A percentile compares a stretch with the other conserved stretches of the same genome.
phyloP scores from a whole-genome alignment of 2,113 vertebrate genomes.

The Pavo muticus region DNA sequence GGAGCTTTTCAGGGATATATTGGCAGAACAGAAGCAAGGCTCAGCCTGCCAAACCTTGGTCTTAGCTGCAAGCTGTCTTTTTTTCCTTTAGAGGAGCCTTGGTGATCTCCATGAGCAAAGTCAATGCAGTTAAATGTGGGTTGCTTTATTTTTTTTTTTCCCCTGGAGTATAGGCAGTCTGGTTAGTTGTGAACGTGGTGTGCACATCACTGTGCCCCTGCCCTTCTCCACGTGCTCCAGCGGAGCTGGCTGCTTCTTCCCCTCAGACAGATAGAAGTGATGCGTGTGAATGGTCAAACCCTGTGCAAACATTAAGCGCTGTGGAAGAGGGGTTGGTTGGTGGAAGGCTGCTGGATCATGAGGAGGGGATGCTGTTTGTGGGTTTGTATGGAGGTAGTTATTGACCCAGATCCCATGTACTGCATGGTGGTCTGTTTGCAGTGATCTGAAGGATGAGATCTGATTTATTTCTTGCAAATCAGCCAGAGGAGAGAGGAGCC shows the following conservation, averaged over 20 bases:
- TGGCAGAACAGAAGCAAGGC: not conserved
- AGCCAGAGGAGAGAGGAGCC: not conserved
- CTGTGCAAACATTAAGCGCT: not conserved
- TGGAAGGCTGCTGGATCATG: accelerated
- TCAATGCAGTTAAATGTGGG: not conserved
- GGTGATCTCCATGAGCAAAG: not conserved
- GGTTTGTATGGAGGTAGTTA: accelerated
- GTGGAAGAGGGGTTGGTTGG: not conserved
- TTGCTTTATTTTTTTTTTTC: not conserved
- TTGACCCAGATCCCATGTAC: not conserved
- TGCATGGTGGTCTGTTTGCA: not conserved
- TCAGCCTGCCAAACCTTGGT: not conserved
- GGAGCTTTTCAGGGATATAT: not conserved
- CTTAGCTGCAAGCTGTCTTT: not conserved
- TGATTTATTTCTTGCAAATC: not conserved
- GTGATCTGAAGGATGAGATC: not conserved
- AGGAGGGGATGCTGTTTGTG: accelerated
- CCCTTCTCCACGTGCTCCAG: not conserved
- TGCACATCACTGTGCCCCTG: accelerated
- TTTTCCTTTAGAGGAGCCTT: not conserved
- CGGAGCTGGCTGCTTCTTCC: not conserved
- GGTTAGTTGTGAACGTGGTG: not conserved
- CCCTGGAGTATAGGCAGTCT: not conserved
- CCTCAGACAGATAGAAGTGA: not conserved
- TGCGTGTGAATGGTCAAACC: not conserved